These are phyloP conservation scores for Conopomorpha cramerella DNA, from an alignment of 1,140 invertebrate genomes.

Conservation along the genomic window DNA sequence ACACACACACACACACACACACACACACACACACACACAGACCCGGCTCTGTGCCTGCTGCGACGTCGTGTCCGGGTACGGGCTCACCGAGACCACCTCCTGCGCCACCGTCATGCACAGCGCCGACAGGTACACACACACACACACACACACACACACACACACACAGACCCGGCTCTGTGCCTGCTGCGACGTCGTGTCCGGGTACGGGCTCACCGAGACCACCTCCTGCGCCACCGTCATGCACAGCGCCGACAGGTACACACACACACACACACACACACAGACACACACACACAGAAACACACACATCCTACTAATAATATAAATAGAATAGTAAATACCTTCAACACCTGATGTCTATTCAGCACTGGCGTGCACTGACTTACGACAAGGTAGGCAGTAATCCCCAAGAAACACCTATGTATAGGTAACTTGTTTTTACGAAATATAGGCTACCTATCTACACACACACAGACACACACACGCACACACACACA, in stretches of 20 bases:
- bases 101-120: conserved; percentile 89
- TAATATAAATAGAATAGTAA: too few relatives aligned
- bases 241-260: conserved; percentile 70
- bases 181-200: conserved; percentile 86
- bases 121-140: conserved; percentile 28
- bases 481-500: too few relatives aligned
- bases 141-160: conserved; percentile 66
- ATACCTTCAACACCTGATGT: too few relatives aligned
- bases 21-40: conserved; percentile 95
- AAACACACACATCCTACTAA: too few relatives aligned
- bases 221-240: conserved; percentile 92
- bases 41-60: conserved; percentile 92
- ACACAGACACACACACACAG: not conserved
- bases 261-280: not conserved
- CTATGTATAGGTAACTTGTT: too few relatives aligned
- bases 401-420: too few relatives aligned
- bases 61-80: conserved; percentile 27
- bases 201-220: conserved; percentile 98
- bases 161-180: conserved; percentile 94
- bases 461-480: too few relatives aligned
- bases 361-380: too few relatives aligned
- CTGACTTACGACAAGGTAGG: too few relatives aligned
- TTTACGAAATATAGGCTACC: too few relatives aligned
- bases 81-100: conserved; percentile 70
- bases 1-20: too few relatives aligned